A percentile compares a stretch with the other conserved stretches of the same genome.
Evolutionary conservation across 2,113 vertebrate species (phyloP).

Genomic region (Rhodinocichla rosea): DNA sequence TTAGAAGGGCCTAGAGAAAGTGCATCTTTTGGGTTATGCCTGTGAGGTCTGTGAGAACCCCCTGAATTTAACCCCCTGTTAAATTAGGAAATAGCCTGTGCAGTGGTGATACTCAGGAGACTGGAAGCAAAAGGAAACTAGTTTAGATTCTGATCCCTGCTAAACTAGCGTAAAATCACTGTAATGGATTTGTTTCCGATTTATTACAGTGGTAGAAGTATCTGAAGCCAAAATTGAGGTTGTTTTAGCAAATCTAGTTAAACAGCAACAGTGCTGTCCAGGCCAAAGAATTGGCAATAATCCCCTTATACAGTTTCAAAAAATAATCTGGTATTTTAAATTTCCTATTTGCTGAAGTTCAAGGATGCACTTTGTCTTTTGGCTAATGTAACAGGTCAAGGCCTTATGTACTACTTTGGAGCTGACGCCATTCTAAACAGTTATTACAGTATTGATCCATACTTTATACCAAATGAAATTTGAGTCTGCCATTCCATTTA

Average conservation of each 20-base stretch:
- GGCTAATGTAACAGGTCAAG: background rate
- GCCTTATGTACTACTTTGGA: background rate
- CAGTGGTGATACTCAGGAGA: background rate
- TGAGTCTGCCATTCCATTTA: background rate
- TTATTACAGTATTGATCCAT: background rate
- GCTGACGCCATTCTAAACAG: background rate
- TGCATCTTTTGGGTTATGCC: constrained; percentile 22
- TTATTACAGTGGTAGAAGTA: background rate
- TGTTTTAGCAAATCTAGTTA: background rate
- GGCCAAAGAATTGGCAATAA: background rate
- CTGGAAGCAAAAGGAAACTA: background rate
- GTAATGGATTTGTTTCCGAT: background rate
- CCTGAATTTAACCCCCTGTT: background rate
- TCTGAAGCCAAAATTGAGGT: background rate
- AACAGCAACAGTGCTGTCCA: background rate
- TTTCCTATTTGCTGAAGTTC: background rate
- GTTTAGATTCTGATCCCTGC: background rate
- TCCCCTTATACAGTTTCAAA: background rate
- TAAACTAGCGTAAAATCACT: background rate
- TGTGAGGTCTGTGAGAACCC: background rate
- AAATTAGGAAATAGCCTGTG: background rate
- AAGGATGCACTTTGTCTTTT: constrained; percentile 13
- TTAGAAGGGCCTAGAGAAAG: constrained; percentile 40
- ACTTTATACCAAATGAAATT: background rate
- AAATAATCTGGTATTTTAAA: background rate